Evolutionary conservation across 2,113 vertebrate genomes (phyloP).

Genomic region (Proteles cristata): DNA sequence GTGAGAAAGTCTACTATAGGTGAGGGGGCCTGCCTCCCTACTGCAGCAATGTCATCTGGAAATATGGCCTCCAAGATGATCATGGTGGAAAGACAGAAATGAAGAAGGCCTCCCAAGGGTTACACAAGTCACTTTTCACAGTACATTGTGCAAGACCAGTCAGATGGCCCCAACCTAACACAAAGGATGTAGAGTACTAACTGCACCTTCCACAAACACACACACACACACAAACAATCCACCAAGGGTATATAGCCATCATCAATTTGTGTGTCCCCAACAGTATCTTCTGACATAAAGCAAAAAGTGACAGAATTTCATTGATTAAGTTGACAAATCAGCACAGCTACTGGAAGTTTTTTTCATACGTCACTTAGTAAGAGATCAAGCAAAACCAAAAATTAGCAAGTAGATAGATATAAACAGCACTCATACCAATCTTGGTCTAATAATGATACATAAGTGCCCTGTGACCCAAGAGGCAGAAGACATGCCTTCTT

Average conservation of each 20-base stretch:
- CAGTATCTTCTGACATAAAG: background rate
- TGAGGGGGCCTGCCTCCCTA: background rate
- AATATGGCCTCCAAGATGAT: background rate
- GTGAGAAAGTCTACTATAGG: background rate
- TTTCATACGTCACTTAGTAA: background rate
- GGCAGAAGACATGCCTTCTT: background rate
- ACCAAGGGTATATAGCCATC: background rate
- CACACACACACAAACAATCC: background rate
- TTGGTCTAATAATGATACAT: background rate
- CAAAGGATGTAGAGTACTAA: background rate
- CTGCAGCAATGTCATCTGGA: background rate
- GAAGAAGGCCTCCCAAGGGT: background rate
- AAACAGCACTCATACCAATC: background rate
- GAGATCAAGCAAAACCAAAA: conserved; percentile 14
- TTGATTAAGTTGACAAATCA: background rate
- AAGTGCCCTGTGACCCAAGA: background rate
- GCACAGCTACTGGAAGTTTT: background rate
- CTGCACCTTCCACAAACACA: background rate
- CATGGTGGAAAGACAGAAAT: background rate
- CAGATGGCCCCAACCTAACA: background rate
- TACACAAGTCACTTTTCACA: background rate
- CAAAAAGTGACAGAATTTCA: background rate
- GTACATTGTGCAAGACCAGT: background rate
- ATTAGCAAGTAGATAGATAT: background rate
- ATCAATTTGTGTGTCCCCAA: background rate